Evolutionary conservation across 64 coral and sea anemone species (phyloP), one percentile per base, ranked within the genome.

Genomic region (Stylophora pistillata): DNA sequence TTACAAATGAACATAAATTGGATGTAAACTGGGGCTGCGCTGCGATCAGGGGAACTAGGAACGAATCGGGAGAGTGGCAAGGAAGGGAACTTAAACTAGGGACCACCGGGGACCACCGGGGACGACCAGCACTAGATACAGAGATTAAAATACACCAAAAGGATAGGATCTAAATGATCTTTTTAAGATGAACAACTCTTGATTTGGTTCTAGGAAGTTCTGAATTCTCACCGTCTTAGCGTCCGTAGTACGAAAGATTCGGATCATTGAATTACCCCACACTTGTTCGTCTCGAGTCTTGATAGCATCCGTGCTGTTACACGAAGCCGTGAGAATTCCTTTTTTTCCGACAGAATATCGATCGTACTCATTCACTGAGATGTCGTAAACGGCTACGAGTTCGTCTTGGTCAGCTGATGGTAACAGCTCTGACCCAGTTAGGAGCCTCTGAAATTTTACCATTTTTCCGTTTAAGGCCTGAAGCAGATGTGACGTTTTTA

Each of bases 341-440:
- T 90, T 91, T 56, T 80, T 92, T 26, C 95, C 95, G 81, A 96
- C 91, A 5, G 91, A 84, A 79, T 96, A 96, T 66, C 95, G 95
- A 75, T 96, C 95, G 72, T 96, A 96, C 58, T 96, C 95, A 3
- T 86, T 65, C 58, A 96, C 82, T 7, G 90, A 91, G 30, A 96
- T 86, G 37, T 96, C 95, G 57, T 93, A 96, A 9, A 96, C 95
- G 1, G 95, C 57, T 21, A 93, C 79, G 25, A 87, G 65, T 25
- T 84, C 65, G 12, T 55, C 28, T 9, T 32, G 37, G 15, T 53
- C 71, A 1, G 78, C 30, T 32, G 89, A 87, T 15, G 82, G 53
- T 13, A 66, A 63, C 7, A 92, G 86, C 23, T 88, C 61, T 61
- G 88, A 88, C 1, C 86, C 79, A 17, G 58, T 79, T 30, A 92